Base-by-base conservation (phyloP, 64 coral and sea anemone species). In the Dendrophyllia cribrosa region DNA sequence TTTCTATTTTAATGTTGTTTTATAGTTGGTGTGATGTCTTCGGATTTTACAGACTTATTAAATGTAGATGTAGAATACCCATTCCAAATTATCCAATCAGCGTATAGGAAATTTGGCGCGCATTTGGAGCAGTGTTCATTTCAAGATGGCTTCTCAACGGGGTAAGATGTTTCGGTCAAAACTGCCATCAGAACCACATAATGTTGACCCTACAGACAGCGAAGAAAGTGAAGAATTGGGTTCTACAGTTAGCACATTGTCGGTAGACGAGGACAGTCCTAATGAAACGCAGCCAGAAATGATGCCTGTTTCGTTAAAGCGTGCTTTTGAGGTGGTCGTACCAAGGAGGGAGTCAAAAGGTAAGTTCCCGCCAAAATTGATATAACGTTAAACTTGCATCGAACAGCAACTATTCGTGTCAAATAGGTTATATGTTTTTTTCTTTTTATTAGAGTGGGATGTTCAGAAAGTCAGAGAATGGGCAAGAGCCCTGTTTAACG, bases 41-140 rank as follows among this genome's bases (percentile, higher is more conserved):
- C n/a, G n/a, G n/a, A n/a, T n/a, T n/a, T n/a, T n/a, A n/a, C n/a
- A n/a, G n/a, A n/a, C n/a, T n/a, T n/a, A n/a, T n/a, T n/a, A n/a
- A n/a, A n/a, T n/a, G n/a, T n/a, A n/a, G n/a, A n/a, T n/a, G n/a
- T n/a, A n/a, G n/a, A n/a, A n/a, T 11, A 6, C 21, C 20, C 9
- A 58, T 13, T 51, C 19, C 46, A 72, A 6, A 58, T 78, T 12
- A 78, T 58, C 75, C 75, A 78, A 78, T 78, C 75, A 78, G 51
- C 8, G 17, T 58, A 25, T 25, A 78, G 49, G 58, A 58, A 59
- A 78, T 34, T n/a, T 78, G 52, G 51, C 75, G 75, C 17, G 75
- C 25, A 10, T 72, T 72, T 7, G 23, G 69, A 25, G 69, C 9
- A 72, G 69, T 45, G 69, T 72, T 72, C 69, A 72, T 72, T 72